A percentile compares a stretch with the other conserved stretches of the same genome.
Conservation (phyloP, 2,888 invertebrate species). For the Acanthosepion pharaonis region DNA sequence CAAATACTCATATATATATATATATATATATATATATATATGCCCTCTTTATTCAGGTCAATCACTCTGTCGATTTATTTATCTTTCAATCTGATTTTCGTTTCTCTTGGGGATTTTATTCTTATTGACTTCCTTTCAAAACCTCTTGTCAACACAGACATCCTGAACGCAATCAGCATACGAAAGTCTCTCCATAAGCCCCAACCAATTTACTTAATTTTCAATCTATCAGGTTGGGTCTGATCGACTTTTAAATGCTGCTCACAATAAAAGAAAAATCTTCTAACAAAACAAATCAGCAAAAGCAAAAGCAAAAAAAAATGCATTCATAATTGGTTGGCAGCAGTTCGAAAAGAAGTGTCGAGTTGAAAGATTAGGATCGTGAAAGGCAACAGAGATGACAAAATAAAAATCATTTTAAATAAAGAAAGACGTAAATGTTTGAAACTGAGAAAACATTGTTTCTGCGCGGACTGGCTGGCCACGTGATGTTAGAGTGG, state of each 20-base stretch:
- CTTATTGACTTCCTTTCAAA: not conserved
- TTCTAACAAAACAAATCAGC: not conserved
- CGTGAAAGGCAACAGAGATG: not conserved
- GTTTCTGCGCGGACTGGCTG: no score
- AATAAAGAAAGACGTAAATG: no score
- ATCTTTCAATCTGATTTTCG: slow-evolving; percentile 13
- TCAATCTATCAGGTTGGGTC: not conserved
- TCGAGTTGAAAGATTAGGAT: not conserved
- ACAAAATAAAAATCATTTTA: not conserved
- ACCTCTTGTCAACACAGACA: not conserved
- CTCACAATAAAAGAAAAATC: not conserved
- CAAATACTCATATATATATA: not conserved
- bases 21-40: no score
- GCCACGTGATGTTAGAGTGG: no score
- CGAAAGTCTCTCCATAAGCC: not conserved
- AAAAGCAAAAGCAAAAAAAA: not conserved
- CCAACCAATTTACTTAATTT: not conserved
- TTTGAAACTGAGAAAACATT: no score
- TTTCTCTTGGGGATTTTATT: not conserved
- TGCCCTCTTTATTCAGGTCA: not conserved
- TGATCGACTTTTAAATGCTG: not conserved
- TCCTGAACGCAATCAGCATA: not conserved
- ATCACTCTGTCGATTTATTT: not conserved
- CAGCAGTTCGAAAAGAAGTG: not conserved
- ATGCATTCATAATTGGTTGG: no score